phyloP scores from a whole-genome alignment of 2,797 vertebrate genomes.

The Distichodus sexfasciatus region DNA sequence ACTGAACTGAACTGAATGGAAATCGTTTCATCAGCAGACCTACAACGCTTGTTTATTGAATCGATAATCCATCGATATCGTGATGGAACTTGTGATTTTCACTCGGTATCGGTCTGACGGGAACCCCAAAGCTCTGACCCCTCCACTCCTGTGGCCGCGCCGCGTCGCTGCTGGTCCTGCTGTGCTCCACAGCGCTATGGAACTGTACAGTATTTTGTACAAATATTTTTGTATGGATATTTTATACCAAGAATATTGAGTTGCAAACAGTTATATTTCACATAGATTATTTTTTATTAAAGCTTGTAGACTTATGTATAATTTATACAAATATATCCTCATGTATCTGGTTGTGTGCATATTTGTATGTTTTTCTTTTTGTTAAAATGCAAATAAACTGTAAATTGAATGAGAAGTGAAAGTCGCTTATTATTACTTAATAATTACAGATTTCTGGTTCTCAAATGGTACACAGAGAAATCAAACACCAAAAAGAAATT shows the following conservation, averaged over 20 bases:
- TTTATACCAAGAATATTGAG: constrained; percentile 90
- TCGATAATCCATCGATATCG: too few species aligned
- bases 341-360: constrained; percentile 84
- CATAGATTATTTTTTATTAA: constrained; percentile 77
- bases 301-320: constrained; percentile 83
- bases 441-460: too few species aligned
- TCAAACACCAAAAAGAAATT: too few species aligned
- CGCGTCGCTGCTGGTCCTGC: too few species aligned
- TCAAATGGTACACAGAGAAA: too few species aligned
- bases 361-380: constrained; percentile 79
- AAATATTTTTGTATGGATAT: constrained; percentile 88
- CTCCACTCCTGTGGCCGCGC: too few species aligned
- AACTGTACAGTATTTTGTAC: constrained; percentile 95
- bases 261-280: constrained; percentile 66
- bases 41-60: too few species aligned
- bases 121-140: too few species aligned
- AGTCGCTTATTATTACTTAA: not conserved
- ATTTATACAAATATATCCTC: constrained; percentile 95
- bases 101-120: too few species aligned
- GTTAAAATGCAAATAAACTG: constrained; percentile 75
- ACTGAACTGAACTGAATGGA: too few species aligned
- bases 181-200: constrained; percentile 89
- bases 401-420: constrained; percentile 1
- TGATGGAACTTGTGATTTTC: too few species aligned
- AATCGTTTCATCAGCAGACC: too few species aligned